Conservation (phyloP, 2,113 vertebrate species). For the Caranx melampygus region DNA sequence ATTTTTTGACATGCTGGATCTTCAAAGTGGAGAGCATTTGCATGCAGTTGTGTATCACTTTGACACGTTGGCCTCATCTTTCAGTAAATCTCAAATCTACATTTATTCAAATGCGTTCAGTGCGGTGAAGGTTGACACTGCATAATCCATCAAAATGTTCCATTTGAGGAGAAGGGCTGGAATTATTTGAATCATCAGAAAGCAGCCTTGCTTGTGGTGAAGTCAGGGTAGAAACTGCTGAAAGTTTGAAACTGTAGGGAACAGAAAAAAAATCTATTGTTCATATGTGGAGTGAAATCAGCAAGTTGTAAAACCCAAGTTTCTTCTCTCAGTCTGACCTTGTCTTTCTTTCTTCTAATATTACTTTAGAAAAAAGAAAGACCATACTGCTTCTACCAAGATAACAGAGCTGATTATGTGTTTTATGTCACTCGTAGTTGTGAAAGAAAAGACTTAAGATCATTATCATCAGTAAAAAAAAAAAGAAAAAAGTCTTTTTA, state of each 20-base stretch:
- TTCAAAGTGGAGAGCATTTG: slow-evolving; percentile 62
- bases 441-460: slow-evolving; percentile 7
- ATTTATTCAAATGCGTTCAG: slow-evolving; percentile 78
- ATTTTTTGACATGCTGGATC: slow-evolving; percentile 32
- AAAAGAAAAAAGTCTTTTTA: background rate
- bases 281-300: slow-evolving; percentile 34
- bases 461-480: background rate
- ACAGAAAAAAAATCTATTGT: slow-evolving; percentile 21
- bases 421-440: slow-evolving; percentile 7
- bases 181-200: slow-evolving; percentile 74
- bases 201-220: slow-evolving; percentile 51
- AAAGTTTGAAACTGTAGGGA: slow-evolving; percentile 41
- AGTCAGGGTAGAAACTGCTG: slow-evolving; percentile 19
- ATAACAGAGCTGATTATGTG: slow-evolving; percentile 23
- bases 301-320: background rate
- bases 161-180: slow-evolving; percentile 69
- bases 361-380: background rate
- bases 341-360: slow-evolving; percentile 9
- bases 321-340: slow-evolving; percentile 25
- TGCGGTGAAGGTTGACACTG: slow-evolving; percentile 69
- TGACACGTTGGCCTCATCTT: slow-evolving; percentile 75
- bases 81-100: slow-evolving; percentile 76
- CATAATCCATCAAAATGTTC: slow-evolving; percentile 79
- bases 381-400: background rate
- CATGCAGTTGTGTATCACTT: slow-evolving; percentile 76